Base-by-base conservation (phyloP, 2,113 vertebrate genomes). In the Tyrannus savana region DNA sequence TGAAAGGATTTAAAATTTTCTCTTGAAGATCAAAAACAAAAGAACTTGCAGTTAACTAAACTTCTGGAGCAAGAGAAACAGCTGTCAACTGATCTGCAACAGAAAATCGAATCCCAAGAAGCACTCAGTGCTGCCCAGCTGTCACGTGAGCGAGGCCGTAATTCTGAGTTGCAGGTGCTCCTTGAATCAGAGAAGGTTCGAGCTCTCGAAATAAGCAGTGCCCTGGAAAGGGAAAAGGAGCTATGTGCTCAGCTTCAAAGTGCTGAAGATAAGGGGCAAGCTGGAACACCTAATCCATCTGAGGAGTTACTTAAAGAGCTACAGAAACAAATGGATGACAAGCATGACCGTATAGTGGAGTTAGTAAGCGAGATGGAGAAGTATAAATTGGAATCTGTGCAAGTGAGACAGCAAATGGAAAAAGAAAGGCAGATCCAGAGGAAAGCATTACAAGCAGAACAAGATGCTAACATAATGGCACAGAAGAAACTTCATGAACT, bases 111-210 rank as follows among this genome's bases (percentile, higher is more conserved):
- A 50, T 98, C 98, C 91, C 98, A 98, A 42, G 98, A 96, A 87
- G 31, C 97, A 72, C 81, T 97, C 18, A 97, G 97, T 85, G 97
- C 98, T 78, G 90, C 97, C 78, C 97, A 98, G 87, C 84, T 98
- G 73, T 97, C 98, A 68, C 97, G 92, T 71, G 98, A 99, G 67
- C 97, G 64, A 59, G 97, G 97, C 79, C 98, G 91, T 46, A 98
- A 96, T 75, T 97, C 98, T 75, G 98, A 99, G 97, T 98, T 99
- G 71, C 98, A 99, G 89, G 98, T 99, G 49, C 99, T 99, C 76
- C 98, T 99, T 84, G 99, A 99, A 7, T 98, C 99, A 1, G 98
- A 99, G 95, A 98, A 95, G 89, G 97, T 98, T 73, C 98, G 97
- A 47, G 96, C 98, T 75, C 97, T 56, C 4, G 99, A 99, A 96